Evolutionary conservation across 1,140 invertebrate species (phyloP).

Genomic region (Conus ventricosus): DNA sequence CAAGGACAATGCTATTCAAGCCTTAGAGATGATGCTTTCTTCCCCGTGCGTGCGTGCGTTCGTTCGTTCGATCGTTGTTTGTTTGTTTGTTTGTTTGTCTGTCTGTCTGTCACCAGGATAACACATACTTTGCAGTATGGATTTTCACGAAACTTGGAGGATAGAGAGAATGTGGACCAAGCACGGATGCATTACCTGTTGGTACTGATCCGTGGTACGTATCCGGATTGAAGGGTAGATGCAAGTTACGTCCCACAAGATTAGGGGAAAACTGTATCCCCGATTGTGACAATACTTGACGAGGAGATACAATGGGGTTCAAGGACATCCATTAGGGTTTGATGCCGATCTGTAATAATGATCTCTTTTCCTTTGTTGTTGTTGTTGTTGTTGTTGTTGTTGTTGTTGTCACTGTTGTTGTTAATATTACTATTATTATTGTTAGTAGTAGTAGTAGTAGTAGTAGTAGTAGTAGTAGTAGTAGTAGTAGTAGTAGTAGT

Average conservation of each 20-base stretch:
- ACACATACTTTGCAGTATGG: too few relatives aligned
- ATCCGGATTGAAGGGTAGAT: too few relatives aligned
- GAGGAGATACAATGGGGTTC: not conserved
- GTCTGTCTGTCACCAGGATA: not conserved
- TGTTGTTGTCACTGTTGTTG: too few relatives aligned
- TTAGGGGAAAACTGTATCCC: not conserved
- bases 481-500: not conserved
- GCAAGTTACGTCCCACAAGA: too few relatives aligned
- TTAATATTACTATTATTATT: too few relatives aligned
- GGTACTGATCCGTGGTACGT: not conserved
- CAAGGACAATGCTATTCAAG: too few relatives aligned
- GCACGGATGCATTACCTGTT: not conserved
- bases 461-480: not conserved
- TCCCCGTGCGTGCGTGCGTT: too few relatives aligned
- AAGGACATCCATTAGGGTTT: not conserved
- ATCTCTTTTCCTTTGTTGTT: not conserved
- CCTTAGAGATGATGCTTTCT: too few relatives aligned
- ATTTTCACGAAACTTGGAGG: not conserved
- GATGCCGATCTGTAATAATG: not conserved
- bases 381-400: too few relatives aligned
- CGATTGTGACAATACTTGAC: not conserved
- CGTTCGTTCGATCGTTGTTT: not conserved
- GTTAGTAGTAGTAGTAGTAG: not conserved
- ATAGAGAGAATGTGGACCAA: not conserved
- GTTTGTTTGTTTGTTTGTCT: not conserved